phyloP scores from a whole-genome alignment of 2,888 invertebrate genomes.

The Amblyteles armatorius region DNA sequence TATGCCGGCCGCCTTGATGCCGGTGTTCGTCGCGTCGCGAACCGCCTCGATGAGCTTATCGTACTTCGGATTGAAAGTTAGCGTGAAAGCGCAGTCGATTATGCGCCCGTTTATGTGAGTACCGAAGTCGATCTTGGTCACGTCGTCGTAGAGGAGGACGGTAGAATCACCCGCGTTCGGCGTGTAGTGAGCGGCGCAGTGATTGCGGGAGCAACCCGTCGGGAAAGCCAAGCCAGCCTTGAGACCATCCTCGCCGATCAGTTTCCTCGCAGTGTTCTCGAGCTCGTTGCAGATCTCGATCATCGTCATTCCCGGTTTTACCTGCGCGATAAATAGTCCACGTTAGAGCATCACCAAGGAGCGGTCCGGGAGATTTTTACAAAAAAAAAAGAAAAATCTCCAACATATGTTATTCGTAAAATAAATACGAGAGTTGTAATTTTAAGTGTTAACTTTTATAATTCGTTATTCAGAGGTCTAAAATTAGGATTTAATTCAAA shows the following conservation, averaged over 20 bases:
- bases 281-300: conserved; percentile 99
- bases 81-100: conserved; percentile 99
- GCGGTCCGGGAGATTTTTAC: not conserved
- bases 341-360: not conserved
- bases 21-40: conserved; percentile 99
- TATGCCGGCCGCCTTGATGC: conserved; percentile 97
- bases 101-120: conserved; percentile 99
- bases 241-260: conserved; percentile 97
- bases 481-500: too few relatives aligned
- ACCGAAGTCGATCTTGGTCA: conserved; percentile 99
- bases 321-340: conserved; percentile 66
- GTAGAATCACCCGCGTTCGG: conserved; percentile 99
- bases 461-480: too few relatives aligned
- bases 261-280: conserved; percentile 94
- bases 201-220: conserved; percentile 99
- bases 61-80: conserved; percentile 98
- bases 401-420: too few relatives aligned
- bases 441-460: not conserved
- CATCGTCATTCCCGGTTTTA: conserved; percentile 99
- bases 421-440: too few relatives aligned
- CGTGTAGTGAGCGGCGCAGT: conserved; percentile 99
- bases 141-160: conserved; percentile 97
- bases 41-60: conserved; percentile 98
- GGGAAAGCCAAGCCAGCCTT: conserved; percentile 98
- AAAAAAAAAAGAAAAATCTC: too few relatives aligned